These are phyloP conservation scores for Rhopilema esculentum DNA, from an alignment of 30 jellyfish, hydroid and myxozoan genomes.

Conservation along the genomic window DNA sequence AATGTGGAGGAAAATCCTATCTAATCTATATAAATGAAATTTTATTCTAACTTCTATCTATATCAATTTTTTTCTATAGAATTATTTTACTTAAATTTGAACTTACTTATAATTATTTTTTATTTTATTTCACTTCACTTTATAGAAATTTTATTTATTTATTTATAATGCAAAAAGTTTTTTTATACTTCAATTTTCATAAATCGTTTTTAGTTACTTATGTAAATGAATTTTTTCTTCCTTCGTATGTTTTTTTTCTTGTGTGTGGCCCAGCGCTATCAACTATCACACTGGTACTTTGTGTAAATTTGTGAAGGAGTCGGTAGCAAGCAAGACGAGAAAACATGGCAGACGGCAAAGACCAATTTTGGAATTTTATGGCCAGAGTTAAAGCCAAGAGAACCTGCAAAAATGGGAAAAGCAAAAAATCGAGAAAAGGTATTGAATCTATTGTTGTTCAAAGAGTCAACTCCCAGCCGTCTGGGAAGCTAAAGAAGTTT, in stretches of 20 bases:
- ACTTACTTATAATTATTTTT: no score
- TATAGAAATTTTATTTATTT: no score
- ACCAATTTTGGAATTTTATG: not conserved
- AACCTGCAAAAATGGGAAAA: not conserved
- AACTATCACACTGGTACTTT: not conserved
- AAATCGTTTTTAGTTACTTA: no score
- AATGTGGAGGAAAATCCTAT: no score
- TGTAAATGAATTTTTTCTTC: no score
- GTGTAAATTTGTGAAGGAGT: not conserved
- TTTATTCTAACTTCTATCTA: no score
- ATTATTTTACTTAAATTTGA: no score
- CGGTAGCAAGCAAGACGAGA: not conserved
- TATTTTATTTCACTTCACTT: no score
- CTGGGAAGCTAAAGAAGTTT: constrained; percentile 16
- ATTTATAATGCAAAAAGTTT: no score
- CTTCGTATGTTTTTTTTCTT: not conserved
- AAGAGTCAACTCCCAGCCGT: constrained; percentile 27
- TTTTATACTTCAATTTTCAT: no score
- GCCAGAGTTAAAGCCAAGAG: constrained; percentile 6
- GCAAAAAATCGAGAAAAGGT: not conserved
- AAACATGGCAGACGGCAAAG: not conserved
- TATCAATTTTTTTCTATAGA: no score
- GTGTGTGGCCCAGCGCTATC: constrained; percentile 7
- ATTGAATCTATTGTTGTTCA: constrained; percentile 28
- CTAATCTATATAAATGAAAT: no score